A percentile compares a stretch with the other conserved stretches of the same genome.
These are phyloP conservation scores for Panulirus ornatus DNA, from an alignment of 1,140 invertebrate genomes.

Conservation along the genomic window DNA sequence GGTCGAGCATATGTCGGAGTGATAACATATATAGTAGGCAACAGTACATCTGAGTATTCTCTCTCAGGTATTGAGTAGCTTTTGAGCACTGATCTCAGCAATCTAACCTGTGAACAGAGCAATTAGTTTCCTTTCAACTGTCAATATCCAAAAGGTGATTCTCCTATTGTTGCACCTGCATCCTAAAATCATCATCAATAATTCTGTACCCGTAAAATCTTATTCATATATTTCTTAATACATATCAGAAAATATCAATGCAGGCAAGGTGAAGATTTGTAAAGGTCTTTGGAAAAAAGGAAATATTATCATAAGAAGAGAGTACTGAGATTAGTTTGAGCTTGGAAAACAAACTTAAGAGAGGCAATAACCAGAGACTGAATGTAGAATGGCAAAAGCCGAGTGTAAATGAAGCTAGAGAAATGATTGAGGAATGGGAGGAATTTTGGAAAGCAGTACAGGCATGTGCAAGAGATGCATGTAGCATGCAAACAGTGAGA, in stretches of 20 bases:
- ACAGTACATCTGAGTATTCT: conserved; percentile 53
- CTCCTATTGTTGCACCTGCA: neutral
- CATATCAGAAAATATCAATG: neutral
- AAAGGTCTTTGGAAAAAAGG: no score
- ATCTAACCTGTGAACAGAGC: conserved; percentile 1
- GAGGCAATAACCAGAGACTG: no score
- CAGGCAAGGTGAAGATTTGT: no score
- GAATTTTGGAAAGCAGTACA: no score
- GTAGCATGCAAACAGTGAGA: no score
- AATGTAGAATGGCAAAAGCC: no score
- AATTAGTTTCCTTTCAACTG: neutral
- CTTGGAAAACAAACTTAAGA: no score
- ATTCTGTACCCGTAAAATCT: neutral
- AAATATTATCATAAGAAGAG: neutral
- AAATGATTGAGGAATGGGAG: no score
- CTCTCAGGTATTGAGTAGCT: conserved; percentile 45
- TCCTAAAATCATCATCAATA: neutral
- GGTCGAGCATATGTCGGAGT: conserved; percentile 94
- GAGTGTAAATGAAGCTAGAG: no score
- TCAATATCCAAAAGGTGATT: neutral
- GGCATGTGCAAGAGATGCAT: no score
- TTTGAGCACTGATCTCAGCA: conserved; percentile 42
- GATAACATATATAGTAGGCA: conserved; percentile 88
- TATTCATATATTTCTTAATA: neutral
- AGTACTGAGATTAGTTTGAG: no score